Percentiles rank a stretch among this genome's conserved stretches.
These are phyloP conservation scores for Coenonympha arcania DNA, from an alignment of 2,888 invertebrate genomes.

Conservation along the genomic window DNA sequence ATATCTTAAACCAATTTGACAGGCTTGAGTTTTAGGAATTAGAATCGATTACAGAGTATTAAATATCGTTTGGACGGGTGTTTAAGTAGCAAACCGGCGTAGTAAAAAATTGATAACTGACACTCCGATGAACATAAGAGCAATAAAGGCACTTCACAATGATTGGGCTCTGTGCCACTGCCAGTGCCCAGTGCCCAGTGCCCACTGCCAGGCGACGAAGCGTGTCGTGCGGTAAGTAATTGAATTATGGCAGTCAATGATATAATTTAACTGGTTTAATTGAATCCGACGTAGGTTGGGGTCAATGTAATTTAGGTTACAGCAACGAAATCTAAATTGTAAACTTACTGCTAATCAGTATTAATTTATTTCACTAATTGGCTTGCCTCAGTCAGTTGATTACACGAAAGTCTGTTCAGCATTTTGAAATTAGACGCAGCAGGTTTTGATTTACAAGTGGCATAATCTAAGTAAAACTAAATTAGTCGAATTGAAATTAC, in stretches of 20 bases:
- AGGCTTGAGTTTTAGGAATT: neutral
- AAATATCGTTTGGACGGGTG: neutral
- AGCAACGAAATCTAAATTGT: constrained; percentile 32
- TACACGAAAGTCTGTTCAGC: too few species aligned
- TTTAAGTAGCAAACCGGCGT: neutral
- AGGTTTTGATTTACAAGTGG: too few species aligned
- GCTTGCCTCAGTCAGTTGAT: too few species aligned
- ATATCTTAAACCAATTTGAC: neutral
- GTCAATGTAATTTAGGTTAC: constrained; percentile 62
- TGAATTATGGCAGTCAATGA: constrained; percentile 66
- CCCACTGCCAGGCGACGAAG: constrained; percentile 34
- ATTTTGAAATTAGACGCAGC: too few species aligned
- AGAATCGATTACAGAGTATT: neutral
- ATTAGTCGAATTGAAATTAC: too few species aligned
- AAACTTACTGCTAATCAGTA: neutral
- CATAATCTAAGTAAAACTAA: too few species aligned
- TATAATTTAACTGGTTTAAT: constrained; percentile 71
- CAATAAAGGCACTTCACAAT: constrained; percentile 15
- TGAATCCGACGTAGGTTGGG: constrained; percentile 59
- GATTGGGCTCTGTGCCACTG: constrained; percentile 36
- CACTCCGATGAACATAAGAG: constrained; percentile 13
- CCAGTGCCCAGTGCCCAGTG: too few species aligned
- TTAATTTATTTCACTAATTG: neutral
- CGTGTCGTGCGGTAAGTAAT: constrained; percentile 53
- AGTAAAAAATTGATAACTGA: neutral